A percentile compares a stretch with the other conserved stretches of the same genome.
Evolutionary conservation across 1,140 invertebrate species (phyloP).

Genomic region (Lordiphosa mommai): DNA sequence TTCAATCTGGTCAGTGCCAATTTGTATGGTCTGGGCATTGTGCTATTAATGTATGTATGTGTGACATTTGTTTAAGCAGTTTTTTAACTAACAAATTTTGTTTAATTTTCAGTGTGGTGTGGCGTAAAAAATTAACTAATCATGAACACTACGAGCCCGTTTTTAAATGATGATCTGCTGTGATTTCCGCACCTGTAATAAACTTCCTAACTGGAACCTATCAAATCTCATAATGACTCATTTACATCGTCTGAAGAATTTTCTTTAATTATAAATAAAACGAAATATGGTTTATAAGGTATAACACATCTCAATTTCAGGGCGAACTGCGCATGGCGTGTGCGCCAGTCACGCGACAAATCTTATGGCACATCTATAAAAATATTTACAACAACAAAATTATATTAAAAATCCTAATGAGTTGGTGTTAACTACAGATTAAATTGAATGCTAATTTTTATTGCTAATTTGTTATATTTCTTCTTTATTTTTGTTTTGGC

Average conservation of each 20-base stretch:
- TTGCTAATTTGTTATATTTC: conserved; percentile 59
- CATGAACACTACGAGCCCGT: conserved; percentile 43
- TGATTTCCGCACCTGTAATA: neutral
- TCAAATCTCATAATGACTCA: no score
- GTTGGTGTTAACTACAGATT: conserved; percentile 54
- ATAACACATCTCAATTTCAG: no score
- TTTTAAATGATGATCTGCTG: conserved; percentile 42
- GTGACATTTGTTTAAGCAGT: neutral
- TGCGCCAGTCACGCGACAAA: conserved; percentile 43
- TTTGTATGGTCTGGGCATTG: conserved; percentile 60
- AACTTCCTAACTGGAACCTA: no score
- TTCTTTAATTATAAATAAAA: no score
- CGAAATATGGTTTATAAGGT: conserved; percentile 33
- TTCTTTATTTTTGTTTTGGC: neutral
- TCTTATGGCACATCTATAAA: conserved; percentile 20
- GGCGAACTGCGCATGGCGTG: no score
- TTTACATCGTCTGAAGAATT: neutral
- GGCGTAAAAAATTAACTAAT: conserved; percentile 38
- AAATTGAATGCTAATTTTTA: conserved; percentile 53
- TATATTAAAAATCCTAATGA: conserved; percentile 13
- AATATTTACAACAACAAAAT: conserved; percentile 10
- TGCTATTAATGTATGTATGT: conserved; percentile 80
- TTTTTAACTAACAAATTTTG: conserved; percentile 2
- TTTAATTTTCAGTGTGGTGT: conserved; percentile 45
- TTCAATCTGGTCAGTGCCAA: conserved; percentile 81